These are phyloP conservation scores for Cyrtodaria siliqua DNA, from an alignment of 2,888 invertebrate species.

Conservation along the genomic window DNA sequence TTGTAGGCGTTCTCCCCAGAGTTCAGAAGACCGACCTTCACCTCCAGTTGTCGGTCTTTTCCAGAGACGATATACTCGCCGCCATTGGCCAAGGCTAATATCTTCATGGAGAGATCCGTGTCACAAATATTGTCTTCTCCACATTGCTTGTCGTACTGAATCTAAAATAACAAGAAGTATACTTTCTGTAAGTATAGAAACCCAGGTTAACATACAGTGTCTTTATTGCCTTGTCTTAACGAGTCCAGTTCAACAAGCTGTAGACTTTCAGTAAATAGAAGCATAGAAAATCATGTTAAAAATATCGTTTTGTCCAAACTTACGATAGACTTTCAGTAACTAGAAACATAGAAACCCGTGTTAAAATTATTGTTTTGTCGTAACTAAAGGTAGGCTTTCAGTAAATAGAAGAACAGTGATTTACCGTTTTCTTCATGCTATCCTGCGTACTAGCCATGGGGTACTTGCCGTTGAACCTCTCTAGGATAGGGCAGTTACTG, in stretches of 20 bases:
- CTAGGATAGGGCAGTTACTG: slow-evolving; percentile 52
- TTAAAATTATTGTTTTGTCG: too few species aligned
- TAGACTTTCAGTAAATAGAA: too few species aligned
- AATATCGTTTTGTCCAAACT: too few species aligned
- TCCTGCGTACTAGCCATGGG: slow-evolving; percentile 44
- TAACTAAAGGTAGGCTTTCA: too few species aligned
- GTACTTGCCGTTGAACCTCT: slow-evolving; percentile 51
- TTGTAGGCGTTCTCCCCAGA: slow-evolving; percentile 60
- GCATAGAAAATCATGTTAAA: too few species aligned
- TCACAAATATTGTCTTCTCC: slow-evolving; percentile 58
- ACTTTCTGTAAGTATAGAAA: too few species aligned
- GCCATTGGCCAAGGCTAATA: slow-evolving; percentile 36
- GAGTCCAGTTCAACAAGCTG: too few species aligned
- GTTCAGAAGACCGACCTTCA: slow-evolving; percentile 49
- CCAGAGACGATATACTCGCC: slow-evolving; percentile 52
- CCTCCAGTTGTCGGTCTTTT: slow-evolving; percentile 41
- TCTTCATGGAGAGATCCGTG: slow-evolving; percentile 39
- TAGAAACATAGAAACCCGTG: too few species aligned
- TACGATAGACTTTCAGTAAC: too few species aligned
- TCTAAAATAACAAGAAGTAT: slow-evolving; percentile 38
- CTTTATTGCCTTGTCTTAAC: too few species aligned
- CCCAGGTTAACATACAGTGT: too few species aligned
- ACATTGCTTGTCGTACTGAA: slow-evolving; percentile 63
- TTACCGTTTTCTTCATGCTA: slow-evolving; percentile 26
- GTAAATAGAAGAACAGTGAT: too few species aligned